These are phyloP conservation scores for Lathronympha strigana DNA, from an alignment of 2,888 invertebrate species.

Conservation along the genomic window DNA sequence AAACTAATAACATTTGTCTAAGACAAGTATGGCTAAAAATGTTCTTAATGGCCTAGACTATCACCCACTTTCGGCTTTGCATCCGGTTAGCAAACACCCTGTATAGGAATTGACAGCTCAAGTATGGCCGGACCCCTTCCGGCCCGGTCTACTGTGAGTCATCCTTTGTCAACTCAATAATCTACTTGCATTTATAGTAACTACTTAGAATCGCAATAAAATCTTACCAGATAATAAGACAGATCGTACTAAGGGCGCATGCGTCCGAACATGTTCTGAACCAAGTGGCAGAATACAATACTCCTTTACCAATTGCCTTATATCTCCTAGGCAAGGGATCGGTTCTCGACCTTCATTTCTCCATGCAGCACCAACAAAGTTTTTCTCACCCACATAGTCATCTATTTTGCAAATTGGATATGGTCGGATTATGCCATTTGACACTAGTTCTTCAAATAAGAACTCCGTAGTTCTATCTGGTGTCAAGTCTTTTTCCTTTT, in stretches of 20 bases:
- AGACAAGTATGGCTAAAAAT: no score
- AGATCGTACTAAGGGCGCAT: constrained; percentile 90
- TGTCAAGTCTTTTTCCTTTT: constrained; percentile 97
- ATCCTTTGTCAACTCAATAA: no score
- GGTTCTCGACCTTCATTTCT: constrained; percentile 79
- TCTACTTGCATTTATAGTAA: no score
- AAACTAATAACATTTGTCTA: no score
- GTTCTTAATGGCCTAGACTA: no score
- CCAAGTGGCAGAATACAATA: constrained; percentile 95
- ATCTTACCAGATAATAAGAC: constrained; percentile 88
- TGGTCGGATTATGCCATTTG: constrained; percentile 94
- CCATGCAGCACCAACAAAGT: constrained; percentile 84
- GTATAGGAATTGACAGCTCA: no score
- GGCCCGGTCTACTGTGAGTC: no score
- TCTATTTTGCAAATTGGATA: constrained; percentile 87
- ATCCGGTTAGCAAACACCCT: no score
- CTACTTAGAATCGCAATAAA: background rate
- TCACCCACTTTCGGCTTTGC: no score
- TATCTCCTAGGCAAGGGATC: constrained; percentile 88
- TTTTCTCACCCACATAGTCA: constrained; percentile 92
- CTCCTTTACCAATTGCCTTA: constrained; percentile 93
- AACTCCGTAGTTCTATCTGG: constrained; percentile 95
- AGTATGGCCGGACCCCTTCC: no score
- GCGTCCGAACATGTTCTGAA: constrained; percentile 87
- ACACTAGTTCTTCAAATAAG: constrained; percentile 95